A percentile compares a stretch with the other conserved stretches of the same genome.
phyloP scores from a whole-genome alignment of 2,113 vertebrate species.

The Scopus umbretta region DNA sequence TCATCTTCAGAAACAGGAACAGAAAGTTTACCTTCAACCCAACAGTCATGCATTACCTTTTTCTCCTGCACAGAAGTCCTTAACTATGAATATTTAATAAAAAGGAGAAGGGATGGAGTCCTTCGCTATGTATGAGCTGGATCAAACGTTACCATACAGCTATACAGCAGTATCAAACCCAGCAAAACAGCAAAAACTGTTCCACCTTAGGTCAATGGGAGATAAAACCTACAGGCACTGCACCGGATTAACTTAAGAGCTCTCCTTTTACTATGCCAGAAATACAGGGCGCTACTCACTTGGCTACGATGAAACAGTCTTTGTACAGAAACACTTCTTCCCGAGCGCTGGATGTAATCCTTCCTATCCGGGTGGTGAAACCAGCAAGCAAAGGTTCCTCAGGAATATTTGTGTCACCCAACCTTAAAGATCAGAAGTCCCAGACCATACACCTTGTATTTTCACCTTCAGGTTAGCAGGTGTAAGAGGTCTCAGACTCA shows the following conservation, averaged over 20 bases:
- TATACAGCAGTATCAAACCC: not conserved
- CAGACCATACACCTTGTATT: not conserved
- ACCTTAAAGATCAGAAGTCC: not conserved
- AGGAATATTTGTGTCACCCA: not conserved
- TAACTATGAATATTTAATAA: not conserved
- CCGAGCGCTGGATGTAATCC: not conserved
- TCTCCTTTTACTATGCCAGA: not conserved
- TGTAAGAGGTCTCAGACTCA: not conserved
- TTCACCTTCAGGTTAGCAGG: not conserved
- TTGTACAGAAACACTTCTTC: not conserved
- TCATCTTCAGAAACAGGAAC: not conserved
- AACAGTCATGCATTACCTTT: not conserved
- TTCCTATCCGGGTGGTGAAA: not conserved
- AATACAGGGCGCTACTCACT: not conserved
- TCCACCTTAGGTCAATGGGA: not conserved
- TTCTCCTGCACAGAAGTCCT: not conserved
- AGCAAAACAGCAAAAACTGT: not conserved
- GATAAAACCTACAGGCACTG: not conserved
- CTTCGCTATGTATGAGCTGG: rapidly evolving
- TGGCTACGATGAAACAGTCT: rapidly evolving
- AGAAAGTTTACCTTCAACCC: not conserved
- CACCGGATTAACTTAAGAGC: not conserved
- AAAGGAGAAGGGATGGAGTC: not conserved
- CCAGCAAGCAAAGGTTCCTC: not conserved
- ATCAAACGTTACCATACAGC: not conserved